These are phyloP conservation scores for Spisula subtruncata DNA, from an alignment of 2,888 invertebrate genomes.

Conservation along the genomic window DNA sequence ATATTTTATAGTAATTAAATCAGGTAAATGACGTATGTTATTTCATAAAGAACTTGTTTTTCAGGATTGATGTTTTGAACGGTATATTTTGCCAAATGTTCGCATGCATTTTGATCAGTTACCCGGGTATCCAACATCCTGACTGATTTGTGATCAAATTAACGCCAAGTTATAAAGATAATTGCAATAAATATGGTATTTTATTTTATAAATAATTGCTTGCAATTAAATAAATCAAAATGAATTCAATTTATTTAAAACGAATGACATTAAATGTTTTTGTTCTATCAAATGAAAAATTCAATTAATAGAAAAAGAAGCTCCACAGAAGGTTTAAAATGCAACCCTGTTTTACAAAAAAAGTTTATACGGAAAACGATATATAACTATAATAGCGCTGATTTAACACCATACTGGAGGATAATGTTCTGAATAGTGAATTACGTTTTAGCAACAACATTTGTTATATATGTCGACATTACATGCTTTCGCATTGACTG, in stretches of 20 bases:
- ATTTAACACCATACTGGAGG: no score
- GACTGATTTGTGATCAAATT: constrained; percentile 5
- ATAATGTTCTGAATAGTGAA: no score
- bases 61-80: background rate
- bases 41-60: background rate
- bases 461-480: no score
- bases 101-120: background rate
- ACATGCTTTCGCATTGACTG: no score
- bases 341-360: no score
- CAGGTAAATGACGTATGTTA: background rate
- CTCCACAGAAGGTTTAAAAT: background rate
- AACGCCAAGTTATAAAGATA: background rate
- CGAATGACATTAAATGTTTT: background rate
- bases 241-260: background rate
- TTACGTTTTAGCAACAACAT: no score
- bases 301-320: background rate
- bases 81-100: background rate
- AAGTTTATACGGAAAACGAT: no score
- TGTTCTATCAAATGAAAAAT: background rate
- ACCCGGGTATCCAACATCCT: background rate
- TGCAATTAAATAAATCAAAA: background rate
- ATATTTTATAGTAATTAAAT: background rate
- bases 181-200: background rate
- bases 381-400: no score
- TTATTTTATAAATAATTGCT: background rate